Evolutionary conservation across 2,797 vertebrate species (phyloP), one percentile per base, ranked within the genome.

Genomic region (Spheniscus humboldti): DNA sequence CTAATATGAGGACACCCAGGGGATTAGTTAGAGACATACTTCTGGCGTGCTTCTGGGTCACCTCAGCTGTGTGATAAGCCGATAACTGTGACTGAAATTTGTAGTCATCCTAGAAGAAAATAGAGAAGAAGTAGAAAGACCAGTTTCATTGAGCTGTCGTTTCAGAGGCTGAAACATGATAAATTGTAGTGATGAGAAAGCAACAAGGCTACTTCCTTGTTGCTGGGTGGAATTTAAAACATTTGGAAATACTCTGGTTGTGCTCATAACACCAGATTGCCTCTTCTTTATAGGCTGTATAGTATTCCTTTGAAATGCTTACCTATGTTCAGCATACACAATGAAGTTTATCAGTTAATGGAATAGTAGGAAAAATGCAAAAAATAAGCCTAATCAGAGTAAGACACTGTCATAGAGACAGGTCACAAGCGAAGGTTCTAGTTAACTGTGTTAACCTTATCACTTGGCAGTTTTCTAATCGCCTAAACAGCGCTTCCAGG

Each of bases 1-100:
- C 76, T 96, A 92, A 95, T 95, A 27, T 84, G 87, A 93, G 35
- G 69, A 37, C 53, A 92, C 52, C 63, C 64, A 67, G 72, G 55
- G 77, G 75, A 96, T 97, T 96, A 93, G 92, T 85, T 85, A 77
- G 86, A 76, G 48, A 75, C n/a, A 3, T 47, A 79, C 67, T 95
- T 57, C 66, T 81, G 56, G 90, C 71, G 11, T 88, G 78, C 55
- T 94, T 53, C 72, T 73, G 66, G 86, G 81, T 97, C 95, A 97
- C 91, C 90, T 98, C 90, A 90, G 74, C 72, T 74, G 88, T 88
- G 47, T 86, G 88, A 94, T 96, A 84, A 94, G 88, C 86, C 96
- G 95, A 92, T 98, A 96, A 89, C 39, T 83, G 37, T 95, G 84
- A 88, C 68, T 83, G 90, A 95, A 97, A 96, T 97, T 88, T 94